phyloP scores from a whole-genome alignment of 2,797 vertebrate genomes.

The Brachyrhaphis roseni region DNA sequence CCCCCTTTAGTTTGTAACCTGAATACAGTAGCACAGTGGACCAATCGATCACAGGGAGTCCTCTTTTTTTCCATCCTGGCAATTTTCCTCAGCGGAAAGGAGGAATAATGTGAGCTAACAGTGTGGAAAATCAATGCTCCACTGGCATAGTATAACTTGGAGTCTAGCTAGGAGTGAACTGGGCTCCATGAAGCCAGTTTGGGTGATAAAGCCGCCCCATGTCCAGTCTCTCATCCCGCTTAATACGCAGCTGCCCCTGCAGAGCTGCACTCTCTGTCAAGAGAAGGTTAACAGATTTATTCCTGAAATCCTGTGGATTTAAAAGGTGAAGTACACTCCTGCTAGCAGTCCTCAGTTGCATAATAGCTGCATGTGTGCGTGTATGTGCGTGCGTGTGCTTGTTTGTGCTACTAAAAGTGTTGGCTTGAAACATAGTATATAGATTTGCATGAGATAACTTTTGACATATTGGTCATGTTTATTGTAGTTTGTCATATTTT shows the following conservation, averaged over 20 bases:
- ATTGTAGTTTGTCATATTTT: not conserved
- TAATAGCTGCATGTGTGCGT: slow-evolving; percentile 29
- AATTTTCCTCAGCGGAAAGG: slow-evolving; percentile 80
- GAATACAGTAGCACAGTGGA: slow-evolving; percentile 76
- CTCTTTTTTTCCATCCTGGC: slow-evolving; percentile 73
- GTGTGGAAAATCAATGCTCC: slow-evolving; percentile 83
- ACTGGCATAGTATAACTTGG: slow-evolving; percentile 79
- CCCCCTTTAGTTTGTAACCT: slow-evolving; percentile 75
- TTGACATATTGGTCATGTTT: slow-evolving; percentile 8
- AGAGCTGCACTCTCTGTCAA: slow-evolving; percentile 56
- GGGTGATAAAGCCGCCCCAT: slow-evolving; percentile 73
- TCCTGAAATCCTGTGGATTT: slow-evolving; percentile 64
- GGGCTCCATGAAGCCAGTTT: slow-evolving; percentile 70
- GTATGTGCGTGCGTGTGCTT: slow-evolving; percentile 10
- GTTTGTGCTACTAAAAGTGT: slow-evolving; percentile 16
- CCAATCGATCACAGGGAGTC: slow-evolving; percentile 80
- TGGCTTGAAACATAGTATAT: not conserved
- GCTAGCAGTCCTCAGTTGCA: slow-evolving; percentile 38
- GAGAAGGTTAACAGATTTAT: slow-evolving; percentile 72
- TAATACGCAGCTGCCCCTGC: slow-evolving; percentile 61
- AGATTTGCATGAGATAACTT: not conserved
- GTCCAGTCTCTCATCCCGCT: slow-evolving; percentile 62
- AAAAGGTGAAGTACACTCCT: slow-evolving; percentile 33
- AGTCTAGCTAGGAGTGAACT: slow-evolving; percentile 72
- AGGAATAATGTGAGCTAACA: slow-evolving; percentile 83